A percentile compares a stretch with the other conserved stretches of the same genome.
Conservation (phyloP, 2,888 invertebrate species). For the Hyposoter dolosus region DNA sequence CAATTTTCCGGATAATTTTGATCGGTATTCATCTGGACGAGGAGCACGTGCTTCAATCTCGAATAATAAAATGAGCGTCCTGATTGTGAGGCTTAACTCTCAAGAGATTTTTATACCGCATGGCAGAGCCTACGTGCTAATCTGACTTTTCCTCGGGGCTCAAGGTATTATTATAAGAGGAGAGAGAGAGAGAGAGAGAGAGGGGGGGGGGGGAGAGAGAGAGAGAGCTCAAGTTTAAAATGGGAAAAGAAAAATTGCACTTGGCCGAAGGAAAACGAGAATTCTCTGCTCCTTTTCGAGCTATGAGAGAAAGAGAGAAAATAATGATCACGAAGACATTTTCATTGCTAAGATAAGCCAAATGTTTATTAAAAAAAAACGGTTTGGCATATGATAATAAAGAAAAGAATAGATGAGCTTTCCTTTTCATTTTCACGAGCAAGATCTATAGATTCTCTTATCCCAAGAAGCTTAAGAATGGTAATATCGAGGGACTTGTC, state of each 20-base stretch:
- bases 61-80: slow-evolving; percentile 28
- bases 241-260: slow-evolving; percentile 3
- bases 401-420: slow-evolving; percentile 2
- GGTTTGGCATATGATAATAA: slow-evolving; percentile 6
- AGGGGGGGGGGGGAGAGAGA: neutral
- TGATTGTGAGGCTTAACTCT: slow-evolving; percentile 24
- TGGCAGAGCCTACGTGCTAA: slow-evolving; percentile 29
- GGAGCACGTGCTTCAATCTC: slow-evolving; percentile 32
- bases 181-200: neutral
- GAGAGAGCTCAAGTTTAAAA: slow-evolving; percentile 2
- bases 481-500: neutral
- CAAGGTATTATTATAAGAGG: slow-evolving; percentile 34
- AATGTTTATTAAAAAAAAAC: slow-evolving; percentile 27
- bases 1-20: slow-evolving; percentile 39
- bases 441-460: neutral
- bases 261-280: neutral
- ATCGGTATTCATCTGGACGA: slow-evolving; percentile 39
- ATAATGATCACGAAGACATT: slow-evolving; percentile 21
- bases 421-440: slow-evolving; percentile 8
- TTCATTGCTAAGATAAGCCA: slow-evolving; percentile 16
- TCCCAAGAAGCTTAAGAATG: neutral
- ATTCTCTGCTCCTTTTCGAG: neutral
- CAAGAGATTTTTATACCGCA: neutral
- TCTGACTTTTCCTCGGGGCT: slow-evolving; percentile 29
- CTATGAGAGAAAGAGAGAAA: slow-evolving; percentile 6